Conservation (phyloP, 2,888 invertebrate genomes). For the Ephialtes manifestator region DNA sequence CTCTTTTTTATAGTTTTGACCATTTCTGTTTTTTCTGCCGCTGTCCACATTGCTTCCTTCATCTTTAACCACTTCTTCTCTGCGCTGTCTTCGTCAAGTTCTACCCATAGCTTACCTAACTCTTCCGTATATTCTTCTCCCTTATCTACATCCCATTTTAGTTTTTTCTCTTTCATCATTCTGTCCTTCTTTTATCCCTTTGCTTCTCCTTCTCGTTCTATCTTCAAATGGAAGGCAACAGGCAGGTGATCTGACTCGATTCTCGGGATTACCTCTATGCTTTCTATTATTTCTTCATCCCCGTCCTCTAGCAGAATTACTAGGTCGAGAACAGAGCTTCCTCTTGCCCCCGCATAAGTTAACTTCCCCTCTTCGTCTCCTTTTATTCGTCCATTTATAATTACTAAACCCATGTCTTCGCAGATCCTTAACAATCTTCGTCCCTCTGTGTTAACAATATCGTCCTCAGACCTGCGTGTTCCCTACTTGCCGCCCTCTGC, state of each 20-base stretch:
- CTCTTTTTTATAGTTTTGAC: background rate
- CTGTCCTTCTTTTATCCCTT: no score
- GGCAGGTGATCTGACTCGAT: no score
- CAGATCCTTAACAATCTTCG: background rate
- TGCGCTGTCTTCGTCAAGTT: no score
- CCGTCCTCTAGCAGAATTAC: conserved; percentile 5
- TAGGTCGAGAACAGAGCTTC: background rate
- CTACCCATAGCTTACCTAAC: no score
- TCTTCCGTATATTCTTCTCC: no score
- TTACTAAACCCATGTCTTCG: background rate
- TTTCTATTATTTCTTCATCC: background rate
- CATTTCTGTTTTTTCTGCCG: conserved; percentile 4
- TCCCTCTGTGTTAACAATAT: conserved; percentile 7
- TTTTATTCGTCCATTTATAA: background rate
- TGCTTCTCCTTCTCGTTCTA: no score
- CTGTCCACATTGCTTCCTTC: background rate
- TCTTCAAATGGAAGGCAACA: no score
- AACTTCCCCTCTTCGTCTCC: conserved; percentile 12
- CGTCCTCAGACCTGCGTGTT: background rate
- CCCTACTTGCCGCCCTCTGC: background rate
- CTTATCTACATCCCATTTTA: no score
- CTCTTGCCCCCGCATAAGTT: conserved; percentile 16
- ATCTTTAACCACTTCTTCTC: no score
- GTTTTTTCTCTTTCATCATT: no score
- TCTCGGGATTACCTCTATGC: no score